Evolutionary conservation across 2,797 vertebrate genomes (phyloP).

Genomic region (Heterohyrax brucei): DNA sequence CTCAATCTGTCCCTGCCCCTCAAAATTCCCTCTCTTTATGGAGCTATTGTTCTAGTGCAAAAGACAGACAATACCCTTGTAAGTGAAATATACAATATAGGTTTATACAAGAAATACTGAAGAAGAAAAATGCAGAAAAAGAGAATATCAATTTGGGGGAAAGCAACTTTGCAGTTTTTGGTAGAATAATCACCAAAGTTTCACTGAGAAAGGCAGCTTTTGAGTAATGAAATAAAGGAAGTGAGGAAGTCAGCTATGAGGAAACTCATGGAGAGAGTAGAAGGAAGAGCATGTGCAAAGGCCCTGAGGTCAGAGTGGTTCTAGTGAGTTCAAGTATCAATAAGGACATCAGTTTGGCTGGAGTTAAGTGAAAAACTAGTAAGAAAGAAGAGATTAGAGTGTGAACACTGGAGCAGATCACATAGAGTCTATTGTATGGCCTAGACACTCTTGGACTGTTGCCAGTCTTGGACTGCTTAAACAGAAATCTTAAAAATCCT

Average conservation of each 20-base stretch:
- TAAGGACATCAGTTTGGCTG: not conserved
- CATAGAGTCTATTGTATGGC: not conserved
- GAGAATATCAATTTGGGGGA: not conserved
- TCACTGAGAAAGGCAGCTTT: not conserved
- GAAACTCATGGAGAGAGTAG: not conserved
- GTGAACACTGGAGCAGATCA: not conserved
- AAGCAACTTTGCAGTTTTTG: not conserved
- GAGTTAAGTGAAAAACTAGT: not conserved
- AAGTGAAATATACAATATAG: not conserved
- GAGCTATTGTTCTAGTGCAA: not conserved
- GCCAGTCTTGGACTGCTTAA: not conserved
- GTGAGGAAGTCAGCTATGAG: not conserved
- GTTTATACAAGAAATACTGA: not conserved
- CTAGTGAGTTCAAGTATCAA: not conserved
- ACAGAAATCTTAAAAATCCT: not conserved
- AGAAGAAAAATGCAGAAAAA: not conserved
- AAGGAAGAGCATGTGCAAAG: not conserved
- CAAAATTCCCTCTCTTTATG: not conserved
- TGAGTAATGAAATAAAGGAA: not conserved
- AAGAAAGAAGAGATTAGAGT: not conserved
- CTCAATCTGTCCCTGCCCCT: too few species aligned
- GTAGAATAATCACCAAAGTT: not conserved
- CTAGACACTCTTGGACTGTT: not conserved
- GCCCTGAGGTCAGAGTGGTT: not conserved
- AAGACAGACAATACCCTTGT: slow-evolving; percentile 37